These are phyloP conservation scores for Sebastes kiyomatsui DNA, from an alignment of 2,797 vertebrate genomes.

Conservation along the genomic window DNA sequence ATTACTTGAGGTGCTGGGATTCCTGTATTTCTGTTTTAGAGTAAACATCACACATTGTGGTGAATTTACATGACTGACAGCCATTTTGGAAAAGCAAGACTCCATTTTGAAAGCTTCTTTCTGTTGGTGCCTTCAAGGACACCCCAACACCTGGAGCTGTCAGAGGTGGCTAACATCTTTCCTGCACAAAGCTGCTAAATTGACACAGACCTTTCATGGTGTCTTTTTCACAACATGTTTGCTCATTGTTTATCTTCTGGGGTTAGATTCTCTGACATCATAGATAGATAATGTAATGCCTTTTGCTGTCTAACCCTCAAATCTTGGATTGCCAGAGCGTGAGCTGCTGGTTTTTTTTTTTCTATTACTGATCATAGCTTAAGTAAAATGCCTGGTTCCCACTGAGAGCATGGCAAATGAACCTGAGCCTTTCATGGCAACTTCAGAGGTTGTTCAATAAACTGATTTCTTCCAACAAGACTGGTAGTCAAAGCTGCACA, in stretches of 20 bases:
- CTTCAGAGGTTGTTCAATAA: constrained; percentile 58
- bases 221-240: neutral
- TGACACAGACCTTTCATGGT: neutral
- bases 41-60: neutral
- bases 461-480: constrained; percentile 7
- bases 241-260: neutral
- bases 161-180: neutral
- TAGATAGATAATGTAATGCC: neutral
- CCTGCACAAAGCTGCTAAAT: neutral
- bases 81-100: neutral
- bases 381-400: constrained; percentile 25
- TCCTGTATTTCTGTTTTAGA: neutral
- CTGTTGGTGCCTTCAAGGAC: constrained; percentile 1
- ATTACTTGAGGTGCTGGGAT: neutral
- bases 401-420: constrained; percentile 67
- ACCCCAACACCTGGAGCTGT: neutral
- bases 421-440: constrained; percentile 58
- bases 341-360: neutral
- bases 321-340: neutral
- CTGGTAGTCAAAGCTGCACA: constrained; percentile 5
- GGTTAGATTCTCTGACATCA: neutral
- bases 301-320: neutral
- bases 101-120: neutral
- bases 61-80: neutral
- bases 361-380: constrained; percentile 20